Base-by-base conservation (phyloP, 1,140 invertebrate genomes). In the Halictus rubicundus region DNA sequence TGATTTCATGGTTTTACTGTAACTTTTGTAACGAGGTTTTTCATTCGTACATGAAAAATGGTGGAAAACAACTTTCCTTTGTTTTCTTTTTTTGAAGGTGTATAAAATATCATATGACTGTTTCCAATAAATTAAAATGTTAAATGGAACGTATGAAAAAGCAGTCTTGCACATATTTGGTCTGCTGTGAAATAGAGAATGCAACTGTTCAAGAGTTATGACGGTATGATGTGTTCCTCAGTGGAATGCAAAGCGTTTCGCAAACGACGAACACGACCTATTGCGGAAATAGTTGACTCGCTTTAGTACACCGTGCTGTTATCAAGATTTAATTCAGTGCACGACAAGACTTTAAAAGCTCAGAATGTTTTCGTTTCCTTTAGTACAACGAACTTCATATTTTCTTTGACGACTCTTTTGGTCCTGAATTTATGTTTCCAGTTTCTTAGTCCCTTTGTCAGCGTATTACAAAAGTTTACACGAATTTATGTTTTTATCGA, bases 221-320 rank as follows among this genome's bases (percentile, higher is more conserved):
- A 6, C 16, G 19, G 66, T 68, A 32, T 32, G 49, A 68, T 21
- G 66, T 32, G 21, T 68, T 68, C 54, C 66, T 68, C 19, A 19
- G 8, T 21, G 49, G 66, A 37, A 68, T 54, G 25, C 27, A 21
- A n/a, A 25, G 25, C 66, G 25, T 54, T 68, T 54, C 21, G 27
- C 49, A 32, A 54, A 54, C 66, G 66, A 68, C 52, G 54, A 68
- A 54, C 66, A 37, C 66, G 46, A 37, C 25, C 49, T 19, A 54
- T 54, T 7, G 32, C 16, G 19, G 23, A 23, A 68, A 68, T 37
- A 68, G 27, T 54, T 25, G 66, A 54, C 25, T 54, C 16, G 49
- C 49, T 54, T 32, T 37, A 37, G 66, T 54, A 32, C 27, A 21
- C 46, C 46, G 19, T 5, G 46, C 19, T 52, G 27, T 68, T 52